Conservation (phyloP, 2,888 invertebrate species). For the Tipula helvola region DNA sequence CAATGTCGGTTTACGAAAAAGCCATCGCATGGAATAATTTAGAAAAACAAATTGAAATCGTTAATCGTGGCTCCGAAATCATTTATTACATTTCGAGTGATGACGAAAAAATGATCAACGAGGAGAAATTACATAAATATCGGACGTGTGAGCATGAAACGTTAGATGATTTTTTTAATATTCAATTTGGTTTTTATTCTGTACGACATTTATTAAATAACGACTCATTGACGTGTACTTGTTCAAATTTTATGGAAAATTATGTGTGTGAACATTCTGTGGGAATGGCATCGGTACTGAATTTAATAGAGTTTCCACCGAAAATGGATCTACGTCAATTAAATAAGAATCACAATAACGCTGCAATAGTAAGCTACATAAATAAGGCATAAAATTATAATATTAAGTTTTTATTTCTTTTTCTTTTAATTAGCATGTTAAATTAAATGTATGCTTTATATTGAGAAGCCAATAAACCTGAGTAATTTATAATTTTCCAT, state of each 20-base stretch:
- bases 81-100: background rate
- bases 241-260: background rate
- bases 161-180: background rate
- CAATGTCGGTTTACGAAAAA: background rate
- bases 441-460: background rate
- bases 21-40: background rate
- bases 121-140: background rate
- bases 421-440: background rate
- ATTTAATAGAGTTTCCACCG: background rate
- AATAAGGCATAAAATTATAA: background rate
- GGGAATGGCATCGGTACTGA: background rate
- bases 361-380: background rate
- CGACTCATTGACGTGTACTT: background rate
- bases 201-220: background rate
- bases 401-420: background rate
- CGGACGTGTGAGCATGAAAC: background rate
- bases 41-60: background rate
- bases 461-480: background rate
- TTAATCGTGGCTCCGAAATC: background rate
- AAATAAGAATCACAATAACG: background rate
- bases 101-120: background rate
- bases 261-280: background rate
- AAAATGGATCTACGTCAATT: background rate
- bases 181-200: background rate
- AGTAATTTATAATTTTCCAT: no score